Evolutionary conservation across 2,113 vertebrate genomes (phyloP), one percentile per base, ranked within the genome.

Genomic region (Alethe diademata): DNA sequence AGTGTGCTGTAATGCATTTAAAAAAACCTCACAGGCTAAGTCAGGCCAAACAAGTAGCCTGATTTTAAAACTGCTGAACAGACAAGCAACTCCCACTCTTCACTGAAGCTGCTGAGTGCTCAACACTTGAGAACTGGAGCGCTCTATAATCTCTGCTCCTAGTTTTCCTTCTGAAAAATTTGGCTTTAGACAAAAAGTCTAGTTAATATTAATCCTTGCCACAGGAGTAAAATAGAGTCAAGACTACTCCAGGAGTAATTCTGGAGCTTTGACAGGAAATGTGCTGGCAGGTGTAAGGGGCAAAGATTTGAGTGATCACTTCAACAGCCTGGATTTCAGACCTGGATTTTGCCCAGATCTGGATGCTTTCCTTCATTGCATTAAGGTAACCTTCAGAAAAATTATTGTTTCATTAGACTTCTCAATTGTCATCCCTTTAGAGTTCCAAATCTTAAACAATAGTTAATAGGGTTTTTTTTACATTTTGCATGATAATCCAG

Each of bases 1-100:
- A 95, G 78, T 40, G 42, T 90, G 92, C 57, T 87, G 92, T 57
- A 89, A 93, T 81, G 90, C 66, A 76, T 87, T 76, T 87, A 53
- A 92, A 91, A 94, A 95, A 81, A 64, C 12, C 56, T 83, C 83
- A 83, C 75, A 90, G 94, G 92, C 88, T 93, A 93, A 94, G 88
- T 71, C 3, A 2, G 95, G 94, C 89, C 92, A 96, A 95, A 93
- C 74, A 94, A 96, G 87, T 88, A 94, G 93, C 94, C 92, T 91
- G 87, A 73, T 94, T 96, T 94, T 65, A 76, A 95, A 96, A 88
- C 57, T 88, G 94, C 95, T 95, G 93, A 96, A 94, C 90, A 96
- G 81, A 95, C 92, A 92, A 78, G 80, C 93, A 94, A 95, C 94
- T 95, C 96, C 95, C 78, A 96, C 94, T 94, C 94, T 70, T 60